A percentile compares a stretch with the other conserved stretches of the same genome.
Conservation (phyloP, 1,140 invertebrate species). For the Drosophila nigromelanica region DNA sequence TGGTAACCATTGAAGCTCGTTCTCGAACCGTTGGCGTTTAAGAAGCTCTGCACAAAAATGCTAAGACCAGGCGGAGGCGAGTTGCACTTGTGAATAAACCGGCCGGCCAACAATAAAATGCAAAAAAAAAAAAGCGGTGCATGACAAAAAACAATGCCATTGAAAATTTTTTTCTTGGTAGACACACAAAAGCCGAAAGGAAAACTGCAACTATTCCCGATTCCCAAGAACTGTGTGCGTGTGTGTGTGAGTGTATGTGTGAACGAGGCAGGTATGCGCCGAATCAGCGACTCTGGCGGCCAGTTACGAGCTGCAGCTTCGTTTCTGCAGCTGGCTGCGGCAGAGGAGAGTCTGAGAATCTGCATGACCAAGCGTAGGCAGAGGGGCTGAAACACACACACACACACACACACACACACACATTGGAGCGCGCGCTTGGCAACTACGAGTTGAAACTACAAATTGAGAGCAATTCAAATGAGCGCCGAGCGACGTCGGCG, state of each 20-base stretch:
- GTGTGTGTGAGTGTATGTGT: slow-evolving; percentile 1
- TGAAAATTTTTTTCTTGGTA: slow-evolving; percentile 64
- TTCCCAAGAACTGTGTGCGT: neutral
- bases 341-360: slow-evolving; percentile 20
- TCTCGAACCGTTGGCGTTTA: neutral
- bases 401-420: neutral
- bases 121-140: neutral
- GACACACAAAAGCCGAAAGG: slow-evolving; percentile 62
- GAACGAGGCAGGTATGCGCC: slow-evolving; percentile 43
- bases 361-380: slow-evolving; percentile 17
- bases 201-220: slow-evolving; percentile 34
- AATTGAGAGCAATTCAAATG: slow-evolving; percentile 59
- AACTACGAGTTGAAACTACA: slow-evolving; percentile 37
- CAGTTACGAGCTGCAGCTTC: slow-evolving; percentile 1
- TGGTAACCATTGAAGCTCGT: slow-evolving; percentile 82
- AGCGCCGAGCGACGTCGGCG: slow-evolving; percentile 15
- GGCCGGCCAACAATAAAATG: slow-evolving; percentile 10
- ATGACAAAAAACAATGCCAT: neutral
- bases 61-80: neutral
- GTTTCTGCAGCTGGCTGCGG: slow-evolving; percentile 12
- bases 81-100: slow-evolving; percentile 24
- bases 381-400: neutral
- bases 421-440: slow-evolving; percentile 12
- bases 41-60: slow-evolving; percentile 10
- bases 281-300: slow-evolving; percentile 41